Percentiles rank a stretch among this genome's conserved stretches.
These are phyloP conservation scores for Liopterus haemorrhoidalis DNA, from an alignment of 2,888 invertebrate genomes.

Conservation along the genomic window DNA sequence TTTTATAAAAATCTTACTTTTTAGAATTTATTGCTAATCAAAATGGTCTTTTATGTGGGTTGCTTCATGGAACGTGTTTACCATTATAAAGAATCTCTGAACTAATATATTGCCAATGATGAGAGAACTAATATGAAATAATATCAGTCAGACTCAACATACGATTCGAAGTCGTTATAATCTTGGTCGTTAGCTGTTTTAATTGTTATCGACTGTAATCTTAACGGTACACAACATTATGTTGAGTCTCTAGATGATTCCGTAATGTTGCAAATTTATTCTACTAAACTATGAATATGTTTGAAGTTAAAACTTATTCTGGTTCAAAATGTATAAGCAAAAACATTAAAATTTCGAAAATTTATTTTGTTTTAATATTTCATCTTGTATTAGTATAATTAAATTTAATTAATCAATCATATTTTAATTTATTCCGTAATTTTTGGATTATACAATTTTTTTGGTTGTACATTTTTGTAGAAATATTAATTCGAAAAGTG, in stretches of 20 bases:
- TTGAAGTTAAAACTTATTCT: no score
- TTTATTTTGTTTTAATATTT: conserved; percentile 3
- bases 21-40: no score
- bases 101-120: conserved; percentile 16
- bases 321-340: not conserved
- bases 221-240: conserved; percentile 35
- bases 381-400: conserved; percentile 2
- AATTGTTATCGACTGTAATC: conserved; percentile 39
- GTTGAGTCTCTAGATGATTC: conserved; percentile 25
- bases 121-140: conserved; percentile 11
- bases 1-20: no score
- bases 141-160: conserved; percentile 13
- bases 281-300: not conserved
- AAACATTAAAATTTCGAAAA: not conserved
- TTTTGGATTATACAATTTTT: conserved; percentile 10
- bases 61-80: no score
- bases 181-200: conserved; percentile 15
- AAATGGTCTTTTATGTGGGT: no score
- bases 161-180: conserved; percentile 12
- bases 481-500: conserved; percentile 8
- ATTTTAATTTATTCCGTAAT: conserved; percentile 13
- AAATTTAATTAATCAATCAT: conserved; percentile 6
- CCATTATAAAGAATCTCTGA: no score
- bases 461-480: conserved; percentile 3
- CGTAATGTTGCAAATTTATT: not conserved